phyloP scores from a whole-genome alignment of 2,888 invertebrate genomes.

The Drosophila glabriapex region DNA sequence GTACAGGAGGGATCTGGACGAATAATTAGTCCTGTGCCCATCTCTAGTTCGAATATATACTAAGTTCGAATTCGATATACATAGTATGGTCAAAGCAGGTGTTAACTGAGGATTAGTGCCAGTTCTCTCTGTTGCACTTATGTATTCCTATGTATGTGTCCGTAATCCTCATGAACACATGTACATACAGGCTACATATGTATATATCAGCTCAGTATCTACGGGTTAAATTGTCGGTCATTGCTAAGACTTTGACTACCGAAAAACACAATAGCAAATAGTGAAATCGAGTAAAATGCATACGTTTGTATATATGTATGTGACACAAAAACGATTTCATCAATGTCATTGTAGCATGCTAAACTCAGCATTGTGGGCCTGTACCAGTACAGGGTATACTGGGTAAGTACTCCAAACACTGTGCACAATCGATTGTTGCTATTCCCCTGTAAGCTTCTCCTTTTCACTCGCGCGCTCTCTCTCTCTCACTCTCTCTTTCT shows the following conservation, averaged over 20 bases:
- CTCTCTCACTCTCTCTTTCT: background rate
- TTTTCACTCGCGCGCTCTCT: background rate
- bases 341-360: background rate
- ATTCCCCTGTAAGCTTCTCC: background rate
- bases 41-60: background rate
- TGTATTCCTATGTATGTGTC: background rate
- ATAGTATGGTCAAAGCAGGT: background rate
- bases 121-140: background rate
- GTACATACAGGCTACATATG: background rate
- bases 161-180: background rate
- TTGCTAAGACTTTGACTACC: background rate
- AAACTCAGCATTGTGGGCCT: background rate
- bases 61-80: background rate
- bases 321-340: background rate
- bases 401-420: constrained; percentile 6
- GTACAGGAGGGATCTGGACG: too few species aligned
- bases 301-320: background rate
- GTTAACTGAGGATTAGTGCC: background rate
- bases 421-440: constrained; percentile 41
- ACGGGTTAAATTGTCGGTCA: background rate
- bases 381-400: constrained; percentile 8
- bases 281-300: background rate
- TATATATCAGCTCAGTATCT: background rate
- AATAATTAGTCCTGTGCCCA: background rate
- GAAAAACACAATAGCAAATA: background rate